These are phyloP conservation scores for Xestia rhomboidea DNA, from an alignment of 2,888 invertebrate genomes.

Conservation along the genomic window DNA sequence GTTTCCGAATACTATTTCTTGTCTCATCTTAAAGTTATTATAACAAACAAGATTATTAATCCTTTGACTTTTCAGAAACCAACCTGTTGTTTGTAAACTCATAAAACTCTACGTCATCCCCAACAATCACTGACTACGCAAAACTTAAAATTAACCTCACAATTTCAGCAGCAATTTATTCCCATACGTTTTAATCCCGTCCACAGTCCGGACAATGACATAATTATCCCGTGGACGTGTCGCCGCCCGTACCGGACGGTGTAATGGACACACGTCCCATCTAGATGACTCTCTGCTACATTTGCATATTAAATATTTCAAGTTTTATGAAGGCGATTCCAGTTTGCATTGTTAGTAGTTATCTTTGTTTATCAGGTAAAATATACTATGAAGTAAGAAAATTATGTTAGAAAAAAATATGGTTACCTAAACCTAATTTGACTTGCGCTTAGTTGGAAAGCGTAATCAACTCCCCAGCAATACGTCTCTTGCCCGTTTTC, in stretches of 20 bases:
- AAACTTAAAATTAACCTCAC: conserved; percentile 21
- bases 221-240: conserved; percentile 63
- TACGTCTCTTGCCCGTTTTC: background rate
- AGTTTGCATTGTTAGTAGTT: conserved; percentile 19
- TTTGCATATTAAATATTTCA: conserved; percentile 59
- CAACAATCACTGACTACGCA: background rate
- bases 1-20: too few species aligned
- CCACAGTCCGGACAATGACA: conserved; percentile 40
- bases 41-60: too few species aligned
- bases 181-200: conserved; percentile 49
- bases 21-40: too few species aligned
- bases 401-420: background rate
- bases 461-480: background rate
- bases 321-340: conserved; percentile 52
- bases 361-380: conserved; percentile 10
- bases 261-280: conserved; percentile 64
- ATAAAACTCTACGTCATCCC: too few species aligned
- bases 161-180: conserved; percentile 23
- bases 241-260: conserved; percentile 53
- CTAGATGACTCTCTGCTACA: conserved; percentile 52
- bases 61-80: too few species aligned
- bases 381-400: too few species aligned
- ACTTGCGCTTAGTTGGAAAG: background rate
- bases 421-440: background rate
- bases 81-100: too few species aligned